Base-by-base conservation (phyloP, 2,888 invertebrate genomes). In the Chymomyza procnemis region DNA sequence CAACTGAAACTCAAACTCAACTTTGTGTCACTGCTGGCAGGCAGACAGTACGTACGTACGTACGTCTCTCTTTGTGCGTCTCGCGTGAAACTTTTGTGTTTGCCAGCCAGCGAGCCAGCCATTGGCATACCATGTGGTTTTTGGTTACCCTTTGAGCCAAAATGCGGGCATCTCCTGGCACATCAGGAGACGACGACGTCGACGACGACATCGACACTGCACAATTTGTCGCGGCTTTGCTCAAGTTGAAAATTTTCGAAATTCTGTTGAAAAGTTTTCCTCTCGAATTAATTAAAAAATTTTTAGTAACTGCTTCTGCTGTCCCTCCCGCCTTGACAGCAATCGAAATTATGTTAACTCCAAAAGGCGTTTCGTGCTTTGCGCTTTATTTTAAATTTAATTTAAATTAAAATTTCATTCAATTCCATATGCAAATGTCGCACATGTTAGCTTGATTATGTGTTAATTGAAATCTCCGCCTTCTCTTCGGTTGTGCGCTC, bases 401-500 rank as follows among this genome's bases (percentile, higher is more conserved):
- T 69, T 78, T 64, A 68, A 74, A 67, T 86, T 84, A 75, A n/a
- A 78, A 79, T 86, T 86, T 63, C 81, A 88, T 86, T 88, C 76
- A 78, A 84, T 81, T 76, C 66, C 69, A 71, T 81, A 85, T 88
- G 88, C 78, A 86, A 85, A 86, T 85, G 74, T 66, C 73, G 67
- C 64, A 61, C 76, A 79, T 85, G 84, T 85, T 88, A 75, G 85
- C 87, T 88, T 88, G 75, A 88, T 85, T 88, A 88, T 88, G 84
- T 85, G 84, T 84, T 84, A 84, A 84, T 84, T 78, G 73, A 69
- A 69, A 72, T 55, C 59, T 50, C 48, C 50, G 22, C 4, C 8
- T n/a, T 26, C 67, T 59, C 14, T 14, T 26, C 26, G 3, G 22
- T 22, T 4, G 56, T 16, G 18, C 46, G 22, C 16, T 60, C n/a